Conservation (phyloP, 2,797 vertebrate species). For the Mormyrus proboscirostris region DNA sequence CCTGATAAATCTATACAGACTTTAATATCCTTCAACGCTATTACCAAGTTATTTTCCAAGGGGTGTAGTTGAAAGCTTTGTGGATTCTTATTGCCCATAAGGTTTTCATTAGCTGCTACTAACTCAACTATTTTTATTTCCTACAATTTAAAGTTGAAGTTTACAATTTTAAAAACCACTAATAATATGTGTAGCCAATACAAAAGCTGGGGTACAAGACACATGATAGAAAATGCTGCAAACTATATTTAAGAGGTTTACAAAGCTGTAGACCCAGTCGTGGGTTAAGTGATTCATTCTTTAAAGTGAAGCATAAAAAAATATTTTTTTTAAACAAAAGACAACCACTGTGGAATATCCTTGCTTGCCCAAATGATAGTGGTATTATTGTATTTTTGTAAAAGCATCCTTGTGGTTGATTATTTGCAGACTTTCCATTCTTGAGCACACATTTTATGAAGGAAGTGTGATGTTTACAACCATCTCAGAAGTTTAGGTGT, state of each 20-base stretch:
- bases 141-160: neutral
- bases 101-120: neutral
- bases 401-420: neutral
- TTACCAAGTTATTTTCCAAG: neutral
- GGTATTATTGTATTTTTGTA: constrained; percentile 1
- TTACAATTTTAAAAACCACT: neutral
- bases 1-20: neutral
- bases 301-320: neutral
- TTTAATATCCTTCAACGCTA: neutral
- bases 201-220: neutral
- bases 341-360: constrained; percentile 10
- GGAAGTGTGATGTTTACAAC: constrained; percentile 14
- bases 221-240: neutral
- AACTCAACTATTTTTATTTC: neutral
- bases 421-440: constrained; percentile 4
- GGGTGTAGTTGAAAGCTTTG: neutral
- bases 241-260: constrained; percentile 1
- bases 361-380: neutral
- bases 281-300: neutral
- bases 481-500: neutral
- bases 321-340: neutral
- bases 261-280: neutral
- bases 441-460: neutral
- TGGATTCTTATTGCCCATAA: neutral
- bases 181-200: neutral